Evolutionary conservation across 2,113 vertebrate species (phyloP), one percentile per base, ranked within the genome.

Genomic region (Calyptommatus sinebrachiatus): DNA sequence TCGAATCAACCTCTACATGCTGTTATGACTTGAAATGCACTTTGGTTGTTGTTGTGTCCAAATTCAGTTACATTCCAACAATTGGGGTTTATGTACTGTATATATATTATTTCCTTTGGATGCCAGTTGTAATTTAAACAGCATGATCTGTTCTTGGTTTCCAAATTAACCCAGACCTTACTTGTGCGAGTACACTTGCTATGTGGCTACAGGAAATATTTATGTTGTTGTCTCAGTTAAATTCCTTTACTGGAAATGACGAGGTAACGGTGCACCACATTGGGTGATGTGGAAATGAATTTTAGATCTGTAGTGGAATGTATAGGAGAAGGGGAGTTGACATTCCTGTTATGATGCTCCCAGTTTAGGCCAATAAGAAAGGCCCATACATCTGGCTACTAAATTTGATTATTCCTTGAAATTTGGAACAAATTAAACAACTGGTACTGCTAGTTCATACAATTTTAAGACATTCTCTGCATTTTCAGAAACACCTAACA

Each of bases 31-130:
- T 61, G 53, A 57, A 18, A 57, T 16, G 48, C 53, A 12, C 53
- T 57, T 14, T 18, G 16, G 53, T 18, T 18, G 53, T 57, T 57
- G 16, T 57, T 57, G 53, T 14, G 4, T 18, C 18, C 53, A 57
- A 57, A 57, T 14, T 57, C 16, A 11, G 14, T 57, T 57, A 4
- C 14, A 57, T 5, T 57, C 53, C 12, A 57, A 57, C 53, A 57
- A 57, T 18, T 57, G 53, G 12, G 18, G 53, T 11, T 57, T 16
- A 57, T 16, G 35, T 41, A 41, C 28, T 22, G 7, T 66, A 16
- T 62, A 29, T 66, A 12, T 66, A 29, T 66, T 6, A 86, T 89
- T 92, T 89, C 48, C 79, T 88, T 82, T 87, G 81, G 79, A 76
- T 86, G 76, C 82, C 46, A n/a, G 62, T 31, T 8, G 66, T 87